phyloP scores from a whole-genome alignment of 2,113 vertebrate genomes.

The Ochotona princeps region DNA sequence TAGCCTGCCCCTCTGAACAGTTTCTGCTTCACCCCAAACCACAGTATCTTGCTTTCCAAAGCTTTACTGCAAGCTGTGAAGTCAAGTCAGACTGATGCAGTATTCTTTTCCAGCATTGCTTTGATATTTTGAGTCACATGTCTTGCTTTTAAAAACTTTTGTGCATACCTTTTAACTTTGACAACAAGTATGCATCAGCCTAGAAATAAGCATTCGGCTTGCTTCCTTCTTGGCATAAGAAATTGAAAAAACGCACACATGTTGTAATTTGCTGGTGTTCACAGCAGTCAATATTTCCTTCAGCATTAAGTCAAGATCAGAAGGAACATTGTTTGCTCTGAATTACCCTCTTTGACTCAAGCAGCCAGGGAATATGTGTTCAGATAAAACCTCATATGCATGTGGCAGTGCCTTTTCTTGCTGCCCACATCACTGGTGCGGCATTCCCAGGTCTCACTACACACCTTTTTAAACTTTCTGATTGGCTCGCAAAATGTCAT shows the following conservation, averaged over 20 bases:
- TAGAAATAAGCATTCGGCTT: neutral
- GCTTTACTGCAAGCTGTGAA: neutral
- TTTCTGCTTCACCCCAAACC: neutral
- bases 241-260: neutral
- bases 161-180: neutral
- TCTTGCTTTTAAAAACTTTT: neutral
- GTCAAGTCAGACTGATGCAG: neutral
- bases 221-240: neutral
- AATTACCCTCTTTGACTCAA: neutral
- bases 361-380: neutral
- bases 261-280: neutral
- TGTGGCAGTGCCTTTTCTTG: neutral
- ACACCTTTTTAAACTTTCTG: neutral
- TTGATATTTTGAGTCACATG: neutral
- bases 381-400: neutral
- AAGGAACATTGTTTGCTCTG: neutral
- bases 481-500: neutral
- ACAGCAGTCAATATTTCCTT: neutral
- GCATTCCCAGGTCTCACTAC: neutral
- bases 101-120: neutral
- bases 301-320: neutral
- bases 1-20: neutral
- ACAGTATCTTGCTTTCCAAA: neutral
- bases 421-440: neutral
- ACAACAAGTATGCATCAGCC: neutral